Conservation (phyloP, 2,113 vertebrate genomes). For the Cephalopholis sonnerati region DNA sequence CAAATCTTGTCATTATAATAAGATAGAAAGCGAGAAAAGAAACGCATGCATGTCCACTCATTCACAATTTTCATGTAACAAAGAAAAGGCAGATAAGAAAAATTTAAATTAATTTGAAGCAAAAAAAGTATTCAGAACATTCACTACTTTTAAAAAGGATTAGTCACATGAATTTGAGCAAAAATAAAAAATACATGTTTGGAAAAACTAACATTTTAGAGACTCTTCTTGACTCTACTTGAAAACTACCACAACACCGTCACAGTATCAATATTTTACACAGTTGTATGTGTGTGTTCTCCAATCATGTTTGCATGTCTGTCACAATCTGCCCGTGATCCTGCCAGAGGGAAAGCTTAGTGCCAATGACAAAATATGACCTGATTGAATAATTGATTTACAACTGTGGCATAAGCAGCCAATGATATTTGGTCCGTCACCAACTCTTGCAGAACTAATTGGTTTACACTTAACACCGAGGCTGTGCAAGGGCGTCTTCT, state of each 20-base stretch:
- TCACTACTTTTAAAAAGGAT: too few species aligned
- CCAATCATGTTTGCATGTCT: neutral
- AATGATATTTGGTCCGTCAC: constrained; percentile 38
- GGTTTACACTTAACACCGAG: constrained; percentile 45
- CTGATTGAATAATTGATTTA: constrained; percentile 42
- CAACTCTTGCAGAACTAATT: constrained; percentile 57
- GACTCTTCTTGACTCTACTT: neutral
- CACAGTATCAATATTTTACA: neutral
- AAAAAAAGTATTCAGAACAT: neutral
- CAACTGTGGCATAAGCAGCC: constrained; percentile 14
- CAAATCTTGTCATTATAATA: neutral
- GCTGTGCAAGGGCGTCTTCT: neutral
- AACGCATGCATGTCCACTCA: neutral
- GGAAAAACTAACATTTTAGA: neutral
- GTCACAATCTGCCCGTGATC: neutral
- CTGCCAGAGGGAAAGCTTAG: neutral
- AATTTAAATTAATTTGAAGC: neutral
- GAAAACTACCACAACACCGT: neutral
- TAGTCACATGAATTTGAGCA: neutral
- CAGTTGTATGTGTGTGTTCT: neutral
- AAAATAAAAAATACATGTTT: neutral
- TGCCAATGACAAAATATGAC: constrained; percentile 35
- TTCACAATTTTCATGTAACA: neutral
- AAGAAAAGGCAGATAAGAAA: neutral
- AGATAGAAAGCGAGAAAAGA: neutral